Percentiles rank a stretch among this genome's conserved stretches.
Evolutionary conservation across 2,113 vertebrate genomes (phyloP).

Genomic region (Chauna torquata): DNA sequence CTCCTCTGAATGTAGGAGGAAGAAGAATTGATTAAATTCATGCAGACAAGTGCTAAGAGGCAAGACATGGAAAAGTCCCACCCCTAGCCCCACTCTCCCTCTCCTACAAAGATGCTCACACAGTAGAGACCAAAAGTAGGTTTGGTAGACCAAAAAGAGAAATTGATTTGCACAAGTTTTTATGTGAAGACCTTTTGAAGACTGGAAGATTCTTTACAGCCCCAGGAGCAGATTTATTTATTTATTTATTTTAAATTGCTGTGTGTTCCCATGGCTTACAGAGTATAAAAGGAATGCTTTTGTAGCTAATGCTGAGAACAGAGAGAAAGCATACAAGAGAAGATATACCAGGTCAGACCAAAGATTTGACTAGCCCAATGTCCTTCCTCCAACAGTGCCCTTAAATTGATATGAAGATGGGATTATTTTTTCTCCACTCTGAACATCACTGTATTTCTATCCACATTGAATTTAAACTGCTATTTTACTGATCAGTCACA

Average conservation of each 20-base stretch:
- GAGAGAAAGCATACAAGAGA: neutral
- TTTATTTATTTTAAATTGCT: neutral
- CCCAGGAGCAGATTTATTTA: neutral
- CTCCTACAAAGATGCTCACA: neutral
- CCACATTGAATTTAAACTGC: neutral
- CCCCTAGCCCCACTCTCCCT: accelerated
- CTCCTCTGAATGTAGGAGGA: neutral
- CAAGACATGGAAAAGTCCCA: neutral
- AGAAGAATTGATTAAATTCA: neutral
- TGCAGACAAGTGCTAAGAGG: neutral
- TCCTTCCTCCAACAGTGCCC: neutral
- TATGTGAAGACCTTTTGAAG: neutral
- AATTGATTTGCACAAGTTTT: neutral
- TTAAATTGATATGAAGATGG: neutral
- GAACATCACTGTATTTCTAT: neutral
- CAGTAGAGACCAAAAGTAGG: neutral
- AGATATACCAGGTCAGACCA: neutral
- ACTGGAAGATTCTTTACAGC: neutral
- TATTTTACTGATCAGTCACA: neutral
- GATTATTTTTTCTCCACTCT: neutral
- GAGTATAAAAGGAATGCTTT: neutral
- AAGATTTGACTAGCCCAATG: neutral
- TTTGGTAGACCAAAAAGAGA: neutral
- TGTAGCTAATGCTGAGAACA: neutral
- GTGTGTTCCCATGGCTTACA: neutral